A percentile compares a stretch with the other conserved stretches of the same genome.
Evolutionary conservation across 2,888 invertebrate species (phyloP).

Genomic region (Drosophila paramelanica): DNA sequence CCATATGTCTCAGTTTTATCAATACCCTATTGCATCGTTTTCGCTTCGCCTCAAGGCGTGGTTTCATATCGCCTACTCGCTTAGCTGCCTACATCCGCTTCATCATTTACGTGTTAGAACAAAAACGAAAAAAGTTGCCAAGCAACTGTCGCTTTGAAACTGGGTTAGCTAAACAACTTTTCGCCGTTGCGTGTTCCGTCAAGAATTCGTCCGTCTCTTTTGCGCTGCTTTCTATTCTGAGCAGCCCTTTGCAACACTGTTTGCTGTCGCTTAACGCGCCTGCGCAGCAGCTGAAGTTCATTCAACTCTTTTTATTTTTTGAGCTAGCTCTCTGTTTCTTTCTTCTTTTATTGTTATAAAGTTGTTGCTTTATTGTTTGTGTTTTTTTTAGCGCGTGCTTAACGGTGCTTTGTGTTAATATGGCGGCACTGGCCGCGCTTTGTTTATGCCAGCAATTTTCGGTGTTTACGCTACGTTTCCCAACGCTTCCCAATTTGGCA

Average conservation of each 20-base stretch:
- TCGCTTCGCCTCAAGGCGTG: constrained; percentile 35
- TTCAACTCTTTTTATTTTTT: constrained; percentile 63
- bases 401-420: constrained; percentile 60
- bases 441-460: constrained; percentile 57
- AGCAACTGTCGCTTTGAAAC: constrained; percentile 55
- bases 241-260: constrained; percentile 46
- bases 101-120: constrained; percentile 44
- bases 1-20: constrained; percentile 45
- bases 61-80: constrained; percentile 21
- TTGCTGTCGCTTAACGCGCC: constrained; percentile 48
- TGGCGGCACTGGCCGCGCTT: constrained; percentile 48
- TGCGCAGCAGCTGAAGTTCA: constrained; percentile 69
- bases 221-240: constrained; percentile 57
- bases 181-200: constrained; percentile 43
- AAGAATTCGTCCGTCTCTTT: constrained; percentile 32
- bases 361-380: constrained; percentile 30
- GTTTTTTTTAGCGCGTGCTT: constrained; percentile 31
- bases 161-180: constrained; percentile 63
- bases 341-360: constrained; percentile 16
- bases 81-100: constrained; percentile 63
- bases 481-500: constrained; percentile 31
- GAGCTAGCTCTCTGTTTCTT: constrained; percentile 30
- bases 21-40: constrained; percentile 29
- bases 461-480: constrained; percentile 27
- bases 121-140: constrained; percentile 53